Evolutionary conservation across 2,888 invertebrate species (phyloP).

Genomic region (Campoplex nolae): DNA sequence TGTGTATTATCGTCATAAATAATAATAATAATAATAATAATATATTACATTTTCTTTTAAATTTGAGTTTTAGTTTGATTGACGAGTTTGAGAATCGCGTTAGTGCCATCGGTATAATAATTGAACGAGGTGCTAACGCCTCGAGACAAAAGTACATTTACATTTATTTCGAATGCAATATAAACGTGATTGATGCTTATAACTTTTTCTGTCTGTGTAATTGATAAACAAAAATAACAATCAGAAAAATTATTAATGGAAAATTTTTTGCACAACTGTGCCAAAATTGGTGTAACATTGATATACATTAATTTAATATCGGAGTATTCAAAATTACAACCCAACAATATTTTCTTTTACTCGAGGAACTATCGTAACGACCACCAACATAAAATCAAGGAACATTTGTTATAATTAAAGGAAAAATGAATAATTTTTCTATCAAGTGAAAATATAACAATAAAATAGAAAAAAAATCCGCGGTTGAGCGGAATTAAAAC

Average conservation of each 20-base stretch:
- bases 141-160: neutral
- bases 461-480: constrained; percentile 13
- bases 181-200: neutral
- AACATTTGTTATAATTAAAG: constrained; percentile 20
- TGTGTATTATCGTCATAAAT: constrained; percentile 25
- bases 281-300: constrained; percentile 21
- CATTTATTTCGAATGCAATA: constrained; percentile 2
- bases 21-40: constrained; percentile 25
- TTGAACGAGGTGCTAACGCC: too few relatives aligned
- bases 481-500: neutral
- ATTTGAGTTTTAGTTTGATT: constrained; percentile 40
- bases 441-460: constrained; percentile 6
- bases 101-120: constrained; percentile 30
- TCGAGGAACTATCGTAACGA: constrained; percentile 47
- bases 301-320: constrained; percentile 37
- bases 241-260: neutral
- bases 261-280: constrained; percentile 52
- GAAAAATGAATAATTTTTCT: constrained; percentile 24
- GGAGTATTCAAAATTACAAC: constrained; percentile 62
- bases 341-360: constrained; percentile 49
- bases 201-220: neutral
- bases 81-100: constrained; percentile 29
- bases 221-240: neutral
- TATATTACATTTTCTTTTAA: constrained; percentile 40
- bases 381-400: constrained; percentile 28